These are phyloP conservation scores for Proales similis DNA, from an alignment of 1,140 invertebrate genomes.

Conservation along the genomic window DNA sequence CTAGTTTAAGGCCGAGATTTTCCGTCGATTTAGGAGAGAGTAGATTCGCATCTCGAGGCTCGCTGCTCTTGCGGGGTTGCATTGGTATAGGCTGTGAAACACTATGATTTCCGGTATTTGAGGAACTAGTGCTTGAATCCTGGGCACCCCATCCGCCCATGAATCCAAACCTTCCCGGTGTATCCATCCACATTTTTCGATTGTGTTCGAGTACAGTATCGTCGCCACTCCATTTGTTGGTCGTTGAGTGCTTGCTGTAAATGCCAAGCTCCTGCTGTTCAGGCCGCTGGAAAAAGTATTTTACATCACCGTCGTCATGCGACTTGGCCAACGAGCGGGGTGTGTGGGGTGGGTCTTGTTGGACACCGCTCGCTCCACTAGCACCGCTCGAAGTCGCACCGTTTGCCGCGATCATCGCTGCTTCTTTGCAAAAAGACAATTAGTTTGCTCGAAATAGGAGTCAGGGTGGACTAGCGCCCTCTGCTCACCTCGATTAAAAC, in stretches of 20 bases:
- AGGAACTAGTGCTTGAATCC: too few relatives aligned
- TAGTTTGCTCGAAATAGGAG: too few relatives aligned
- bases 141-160: not conserved
- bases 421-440: too few relatives aligned
- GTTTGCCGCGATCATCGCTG: too few relatives aligned
- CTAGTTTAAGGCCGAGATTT: conserved; percentile 26
- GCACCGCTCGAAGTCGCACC: too few relatives aligned
- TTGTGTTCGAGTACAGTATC: not conserved
- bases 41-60: conserved; percentile 7
- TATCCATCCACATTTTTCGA: not conserved
- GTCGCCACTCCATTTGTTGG: not conserved
- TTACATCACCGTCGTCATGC: not conserved
- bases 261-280: too few relatives aligned
- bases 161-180: too few relatives aligned
- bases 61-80: not conserved
- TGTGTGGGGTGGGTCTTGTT: not conserved
- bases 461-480: too few relatives aligned
- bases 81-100: conserved; percentile 36
- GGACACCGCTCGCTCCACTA: too few relatives aligned
- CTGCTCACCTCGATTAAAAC: too few relatives aligned
- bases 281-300: not conserved
- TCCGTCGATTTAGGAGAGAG: conserved; percentile 29
- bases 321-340: not conserved
- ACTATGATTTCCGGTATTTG: conserved; percentile 16
- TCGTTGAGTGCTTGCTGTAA: not conserved